These are phyloP conservation scores for Bombus balteatus DNA, from an alignment of 1,140 invertebrate genomes.

Conservation along the genomic window DNA sequence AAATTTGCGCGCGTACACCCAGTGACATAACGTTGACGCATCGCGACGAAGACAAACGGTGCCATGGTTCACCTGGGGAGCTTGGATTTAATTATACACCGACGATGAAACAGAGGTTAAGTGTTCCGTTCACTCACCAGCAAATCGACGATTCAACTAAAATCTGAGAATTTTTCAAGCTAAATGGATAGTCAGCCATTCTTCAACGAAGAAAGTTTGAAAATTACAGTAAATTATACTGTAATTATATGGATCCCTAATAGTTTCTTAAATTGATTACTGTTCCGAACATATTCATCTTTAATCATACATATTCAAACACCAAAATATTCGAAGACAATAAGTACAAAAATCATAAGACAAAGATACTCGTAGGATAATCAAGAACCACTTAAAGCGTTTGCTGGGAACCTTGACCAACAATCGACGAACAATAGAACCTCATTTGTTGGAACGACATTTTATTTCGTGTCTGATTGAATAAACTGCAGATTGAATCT, in stretches of 20 bases:
- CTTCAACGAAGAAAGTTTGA: background rate
- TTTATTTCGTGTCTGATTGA: background rate
- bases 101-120: background rate
- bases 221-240: background rate
- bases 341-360: background rate
- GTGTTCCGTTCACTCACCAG: background rate
- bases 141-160: background rate
- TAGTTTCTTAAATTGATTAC: background rate
- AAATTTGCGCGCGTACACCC: constrained; percentile 26
- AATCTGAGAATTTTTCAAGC: background rate
- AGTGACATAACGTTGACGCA: constrained; percentile 13
- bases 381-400: background rate
- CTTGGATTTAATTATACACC: background rate
- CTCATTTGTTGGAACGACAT: background rate
- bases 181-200: no score
- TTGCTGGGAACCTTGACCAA: background rate
- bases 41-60: background rate
- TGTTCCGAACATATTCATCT: background rate
- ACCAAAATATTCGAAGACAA: background rate
- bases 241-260: background rate
- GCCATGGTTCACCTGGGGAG: background rate
- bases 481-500: background rate
- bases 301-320: background rate
- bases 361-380: background rate
- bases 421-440: background rate